A percentile compares a stretch with the other conserved stretches of the same genome.
Evolutionary conservation across 30 jellyfish, hydroid and myxozoan species (phyloP).

Genomic region (Hydractinia symbiolongicarpus): DNA sequence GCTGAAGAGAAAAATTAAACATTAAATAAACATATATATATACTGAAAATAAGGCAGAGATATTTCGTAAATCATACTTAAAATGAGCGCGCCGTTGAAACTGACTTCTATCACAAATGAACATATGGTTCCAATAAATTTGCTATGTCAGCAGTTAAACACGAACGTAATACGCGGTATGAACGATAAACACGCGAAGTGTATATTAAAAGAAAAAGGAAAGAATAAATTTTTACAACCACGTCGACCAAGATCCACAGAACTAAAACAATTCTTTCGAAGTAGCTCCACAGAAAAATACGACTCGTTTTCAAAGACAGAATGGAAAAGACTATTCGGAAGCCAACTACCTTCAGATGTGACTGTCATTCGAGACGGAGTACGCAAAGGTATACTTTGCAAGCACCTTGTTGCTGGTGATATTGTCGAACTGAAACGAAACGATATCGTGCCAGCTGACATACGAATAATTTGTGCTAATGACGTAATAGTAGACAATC

Average conservation of each 20-base stretch:
- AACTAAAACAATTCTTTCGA: neutral
- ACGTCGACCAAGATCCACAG: neutral
- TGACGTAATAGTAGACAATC: slow-evolving; percentile 11
- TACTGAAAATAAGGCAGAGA: too few relatives aligned
- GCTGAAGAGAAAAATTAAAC: too few relatives aligned
- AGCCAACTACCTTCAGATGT: slow-evolving; percentile 8
- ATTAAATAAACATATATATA: too few relatives aligned
- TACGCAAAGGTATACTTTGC: neutral
- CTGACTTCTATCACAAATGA: slow-evolving; percentile 13
- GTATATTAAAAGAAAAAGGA: neutral
- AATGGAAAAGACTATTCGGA: slow-evolving; percentile 28
- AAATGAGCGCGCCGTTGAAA: neutral
- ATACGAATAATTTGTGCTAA: slow-evolving; percentile 16
- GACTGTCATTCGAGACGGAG: slow-evolving; percentile 28
- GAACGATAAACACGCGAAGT: slow-evolving; percentile 12
- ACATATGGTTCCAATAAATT: slow-evolving; percentile 3
- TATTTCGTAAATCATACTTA: too few relatives aligned
- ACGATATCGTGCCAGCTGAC: slow-evolving; percentile 37
- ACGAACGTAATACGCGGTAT: slow-evolving; percentile 5
- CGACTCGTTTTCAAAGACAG: slow-evolving; percentile 23
- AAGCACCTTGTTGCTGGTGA: slow-evolving; percentile 24
- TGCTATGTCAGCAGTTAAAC: neutral
- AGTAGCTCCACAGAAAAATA: neutral
- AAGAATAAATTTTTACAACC: slow-evolving; percentile 23
- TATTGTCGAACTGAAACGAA: slow-evolving; percentile 18